Conservation (phyloP, 2,888 invertebrate species). For the Netelia fuscicornis region DNA sequence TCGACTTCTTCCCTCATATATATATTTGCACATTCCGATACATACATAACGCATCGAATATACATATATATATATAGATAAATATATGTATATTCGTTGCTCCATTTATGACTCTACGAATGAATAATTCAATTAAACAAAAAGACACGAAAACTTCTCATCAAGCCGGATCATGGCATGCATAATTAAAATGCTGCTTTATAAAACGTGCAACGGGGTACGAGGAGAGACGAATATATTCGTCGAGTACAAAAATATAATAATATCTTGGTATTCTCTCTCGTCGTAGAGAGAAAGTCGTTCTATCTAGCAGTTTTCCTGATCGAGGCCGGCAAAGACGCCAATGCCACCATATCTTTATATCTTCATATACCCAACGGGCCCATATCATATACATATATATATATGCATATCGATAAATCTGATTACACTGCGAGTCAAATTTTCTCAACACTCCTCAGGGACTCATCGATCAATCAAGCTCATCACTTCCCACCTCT, state of each 20-base stretch:
- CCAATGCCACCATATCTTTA: not conserved
- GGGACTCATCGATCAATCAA: conserved; percentile 66
- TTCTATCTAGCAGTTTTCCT: conserved; percentile 9
- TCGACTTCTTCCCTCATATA: conserved; percentile 52
- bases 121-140: conserved; percentile 67
- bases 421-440: conserved; percentile 55
- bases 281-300: conserved; percentile 37
- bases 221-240: conserved; percentile 36
- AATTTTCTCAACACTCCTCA: conserved; percentile 51
- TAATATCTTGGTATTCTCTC: conserved; percentile 24
- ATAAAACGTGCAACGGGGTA: conserved; percentile 49
- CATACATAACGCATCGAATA: not conserved
- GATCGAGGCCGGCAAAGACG: not conserved
- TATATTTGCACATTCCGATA: conserved; percentile 3
- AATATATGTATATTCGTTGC: conserved; percentile 36
- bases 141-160: conserved; percentile 38
- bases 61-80: conserved; percentile 2
- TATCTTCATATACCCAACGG: not conserved
- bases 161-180: conserved; percentile 62
- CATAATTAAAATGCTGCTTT: conserved; percentile 60
- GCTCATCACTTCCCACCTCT: conserved; percentile 56
- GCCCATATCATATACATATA: not conserved
- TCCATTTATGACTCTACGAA: conserved; percentile 62
- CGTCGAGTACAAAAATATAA: not conserved
- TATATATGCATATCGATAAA: conserved; percentile 40